These are phyloP conservation scores for Vulpes lagopus DNA, from an alignment of 2,113 vertebrate genomes.

Conservation along the genomic window DNA sequence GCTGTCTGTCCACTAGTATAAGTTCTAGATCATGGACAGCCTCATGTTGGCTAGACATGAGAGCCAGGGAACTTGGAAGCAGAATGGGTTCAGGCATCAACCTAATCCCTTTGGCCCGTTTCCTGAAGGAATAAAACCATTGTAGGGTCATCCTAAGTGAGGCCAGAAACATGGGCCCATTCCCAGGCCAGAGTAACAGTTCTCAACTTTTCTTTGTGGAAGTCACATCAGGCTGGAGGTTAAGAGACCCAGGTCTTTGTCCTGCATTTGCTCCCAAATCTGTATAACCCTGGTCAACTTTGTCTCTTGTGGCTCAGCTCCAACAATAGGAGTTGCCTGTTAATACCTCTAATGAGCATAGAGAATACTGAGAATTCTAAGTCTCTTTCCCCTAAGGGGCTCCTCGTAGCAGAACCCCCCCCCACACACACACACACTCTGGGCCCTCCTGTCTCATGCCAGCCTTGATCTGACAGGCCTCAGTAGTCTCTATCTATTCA, in stretches of 20 bases:
- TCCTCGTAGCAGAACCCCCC: background rate
- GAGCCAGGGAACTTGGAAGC: conserved; percentile 36
- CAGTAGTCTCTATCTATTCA: background rate
- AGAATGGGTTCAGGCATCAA: background rate
- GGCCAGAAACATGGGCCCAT: background rate
- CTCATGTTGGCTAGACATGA: background rate
- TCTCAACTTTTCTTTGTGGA: conserved; percentile 33
- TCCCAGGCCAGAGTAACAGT: background rate
- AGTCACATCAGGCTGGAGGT: background rate
- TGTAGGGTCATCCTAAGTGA: conserved; percentile 8
- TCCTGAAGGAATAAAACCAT: conserved; percentile 41
- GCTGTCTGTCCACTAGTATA: conserved; percentile 3
- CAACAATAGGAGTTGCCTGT: conserved; percentile 21
- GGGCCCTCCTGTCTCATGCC: background rate
- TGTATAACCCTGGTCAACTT: conserved; percentile 12
- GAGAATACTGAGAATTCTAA: conserved; percentile 22
- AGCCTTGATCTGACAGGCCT: background rate
- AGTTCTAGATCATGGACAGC: conserved; percentile 18
- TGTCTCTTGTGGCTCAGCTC: conserved; percentile 11
- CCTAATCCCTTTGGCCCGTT: conserved; percentile 15
- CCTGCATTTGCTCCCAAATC: conserved; percentile 12
- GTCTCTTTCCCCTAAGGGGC: background rate
- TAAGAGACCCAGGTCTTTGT: conserved; percentile 17
- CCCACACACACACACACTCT: background rate
- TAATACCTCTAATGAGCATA: background rate